These are phyloP conservation scores for Thymelicus sylvestris DNA, from an alignment of 2,888 invertebrate species.

Conservation along the genomic window DNA sequence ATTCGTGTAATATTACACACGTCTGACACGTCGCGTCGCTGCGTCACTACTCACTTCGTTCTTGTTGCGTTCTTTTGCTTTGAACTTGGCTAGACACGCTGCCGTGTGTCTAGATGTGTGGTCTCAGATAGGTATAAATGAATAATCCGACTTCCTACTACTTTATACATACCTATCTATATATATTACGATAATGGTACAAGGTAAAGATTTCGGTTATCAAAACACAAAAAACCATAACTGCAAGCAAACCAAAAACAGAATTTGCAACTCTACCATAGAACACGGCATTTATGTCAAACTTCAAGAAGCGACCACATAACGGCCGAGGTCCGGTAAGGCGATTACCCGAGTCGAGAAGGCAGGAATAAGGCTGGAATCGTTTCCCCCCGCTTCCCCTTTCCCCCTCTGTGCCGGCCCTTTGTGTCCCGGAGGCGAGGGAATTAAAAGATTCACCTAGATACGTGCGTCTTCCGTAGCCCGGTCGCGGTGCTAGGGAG, in stretches of 20 bases:
- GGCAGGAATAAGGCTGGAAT: slow-evolving; percentile 52
- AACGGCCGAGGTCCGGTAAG: slow-evolving; percentile 57
- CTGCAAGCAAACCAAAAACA: neutral
- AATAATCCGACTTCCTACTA: no score
- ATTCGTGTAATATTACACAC: no score
- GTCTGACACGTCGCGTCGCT: no score
- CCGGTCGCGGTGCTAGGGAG: neutral
- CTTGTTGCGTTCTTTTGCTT: no score
- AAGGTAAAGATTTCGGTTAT: no score
- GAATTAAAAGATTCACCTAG: slow-evolving; percentile 23
- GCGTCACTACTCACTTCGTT: no score
- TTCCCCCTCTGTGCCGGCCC: slow-evolving; percentile 56
- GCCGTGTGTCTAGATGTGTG: no score
- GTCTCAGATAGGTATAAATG: no score
- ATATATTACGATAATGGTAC: no score
- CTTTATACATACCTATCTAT: no score
- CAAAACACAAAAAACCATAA: no score
- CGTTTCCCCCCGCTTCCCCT: slow-evolving; percentile 54
- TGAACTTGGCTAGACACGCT: no score
- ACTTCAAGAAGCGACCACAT: neutral
- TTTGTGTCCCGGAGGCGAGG: slow-evolving; percentile 42
- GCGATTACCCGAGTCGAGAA: slow-evolving; percentile 67
- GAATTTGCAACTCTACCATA: neutral
- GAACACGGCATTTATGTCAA: neutral
- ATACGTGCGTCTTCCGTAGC: neutral